Conservation (phyloP, 2,113 vertebrate species). For the Myotis yumanensis region DNA sequence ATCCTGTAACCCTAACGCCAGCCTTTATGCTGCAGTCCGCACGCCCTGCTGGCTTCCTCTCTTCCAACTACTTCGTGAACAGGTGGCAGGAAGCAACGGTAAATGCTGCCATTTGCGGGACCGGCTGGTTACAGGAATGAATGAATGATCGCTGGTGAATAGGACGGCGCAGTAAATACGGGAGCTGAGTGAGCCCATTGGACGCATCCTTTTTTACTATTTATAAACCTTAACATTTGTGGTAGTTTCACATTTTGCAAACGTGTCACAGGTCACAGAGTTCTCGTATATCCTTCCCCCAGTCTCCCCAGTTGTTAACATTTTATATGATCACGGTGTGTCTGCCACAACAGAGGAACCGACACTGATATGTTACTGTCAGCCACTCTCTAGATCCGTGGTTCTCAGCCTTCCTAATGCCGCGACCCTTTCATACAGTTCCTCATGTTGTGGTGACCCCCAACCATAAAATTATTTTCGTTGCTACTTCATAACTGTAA, state of each 20-base stretch:
- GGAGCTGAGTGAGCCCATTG: not conserved
- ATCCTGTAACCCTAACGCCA: not conserved
- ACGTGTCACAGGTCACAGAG: not conserved
- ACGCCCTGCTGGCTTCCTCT: not conserved
- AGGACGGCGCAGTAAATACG: too few species aligned
- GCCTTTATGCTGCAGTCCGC: constrained; percentile 36
- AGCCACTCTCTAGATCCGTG: too few species aligned
- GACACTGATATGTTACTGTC: not conserved
- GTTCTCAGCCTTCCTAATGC: too few species aligned
- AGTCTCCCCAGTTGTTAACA: too few species aligned
- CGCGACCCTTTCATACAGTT: too few species aligned
- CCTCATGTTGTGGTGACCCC: too few species aligned
- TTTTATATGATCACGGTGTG: not conserved
- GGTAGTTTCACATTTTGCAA: not conserved
- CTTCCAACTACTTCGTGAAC: not conserved
- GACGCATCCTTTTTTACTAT: not conserved
- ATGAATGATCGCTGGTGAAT: not conserved
- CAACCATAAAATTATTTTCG: too few species aligned
- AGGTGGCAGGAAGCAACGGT: not conserved
- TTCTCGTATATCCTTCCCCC: not conserved
- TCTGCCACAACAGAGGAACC: not conserved
- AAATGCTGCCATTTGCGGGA: not conserved
- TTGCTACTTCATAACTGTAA: too few species aligned
- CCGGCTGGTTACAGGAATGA: not conserved
- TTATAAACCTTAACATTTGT: not conserved